Evolutionary conservation across 2,888 invertebrate species (phyloP), one percentile per base, ranked within the genome.

Genomic region (Argynnis bischoffii): DNA sequence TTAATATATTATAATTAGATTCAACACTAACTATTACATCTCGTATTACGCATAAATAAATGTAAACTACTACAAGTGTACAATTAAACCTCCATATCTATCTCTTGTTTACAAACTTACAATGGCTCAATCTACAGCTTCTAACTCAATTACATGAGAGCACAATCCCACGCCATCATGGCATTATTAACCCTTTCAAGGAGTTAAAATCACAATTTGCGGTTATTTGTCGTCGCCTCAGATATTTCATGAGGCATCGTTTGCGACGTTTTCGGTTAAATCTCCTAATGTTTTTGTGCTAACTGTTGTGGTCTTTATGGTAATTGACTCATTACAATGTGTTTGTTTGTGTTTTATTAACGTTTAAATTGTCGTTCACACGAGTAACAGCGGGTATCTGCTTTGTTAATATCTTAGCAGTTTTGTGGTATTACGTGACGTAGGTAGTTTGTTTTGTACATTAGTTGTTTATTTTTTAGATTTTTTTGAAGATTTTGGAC

Each of bases 111-210:
- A 73, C 72, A 72, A 76, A 72, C 79, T 74, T 79, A 91, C 90
- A 91, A 91, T 90, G 77, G 82, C 89, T 89, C 90, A 91, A 91
- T 91, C 88, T 90, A 79, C 84, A 86, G 82, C 83, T 84, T 85
- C 87, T 88, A 90, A 91, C 85, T 79, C 79, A 86, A 88, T 91
- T 89, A 90, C 81, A 78, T 75, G 80, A 76, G 78, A 75, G 72
- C 84, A 86, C 86, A 87, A 86, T 88, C 87, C 85, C 85, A 86
- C 88, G 85, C 78, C 84, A 79, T 81, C 77, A 76, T 73, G 76
- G 77, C 85, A 89, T 88, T 91, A 92, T 91, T 90, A 92, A 90
- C 89, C 91, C 90, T 88, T 92, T 90, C 89, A 90, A 83, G 84
- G 83, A 84, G 82, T 83, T 84, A 87, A 87, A 90, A 90, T 90